A percentile compares a stretch with the other conserved stretches of the same genome.
Conservation (phyloP, 2,797 vertebrate species). For the Pagetopsis macropterus region DNA sequence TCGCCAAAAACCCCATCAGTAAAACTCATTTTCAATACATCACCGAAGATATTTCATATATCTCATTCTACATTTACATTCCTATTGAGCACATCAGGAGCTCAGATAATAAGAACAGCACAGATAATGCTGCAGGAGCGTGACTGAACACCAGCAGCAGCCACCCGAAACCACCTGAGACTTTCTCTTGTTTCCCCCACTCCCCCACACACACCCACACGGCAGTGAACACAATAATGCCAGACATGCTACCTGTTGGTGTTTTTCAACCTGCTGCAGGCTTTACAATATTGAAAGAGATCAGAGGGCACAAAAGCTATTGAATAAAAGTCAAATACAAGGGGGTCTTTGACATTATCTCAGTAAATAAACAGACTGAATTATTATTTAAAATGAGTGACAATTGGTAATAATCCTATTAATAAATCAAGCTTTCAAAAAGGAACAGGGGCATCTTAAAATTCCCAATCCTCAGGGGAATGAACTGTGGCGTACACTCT, state of each 20-base stretch:
- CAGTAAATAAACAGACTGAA: background rate
- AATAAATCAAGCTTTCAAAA: background rate
- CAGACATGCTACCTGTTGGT: slow-evolving; percentile 53
- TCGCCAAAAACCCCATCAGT: background rate
- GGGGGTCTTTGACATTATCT: background rate
- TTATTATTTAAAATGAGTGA: background rate
- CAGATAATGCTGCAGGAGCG: background rate
- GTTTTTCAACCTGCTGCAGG: slow-evolving; percentile 22
- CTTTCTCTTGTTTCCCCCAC: background rate
- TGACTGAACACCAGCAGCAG: slow-evolving; percentile 24
- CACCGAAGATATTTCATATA: background rate
- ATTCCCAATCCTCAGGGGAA: background rate
- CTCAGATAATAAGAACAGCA: background rate
- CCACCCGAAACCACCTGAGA: slow-evolving; percentile 49
- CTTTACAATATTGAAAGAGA: slow-evolving; percentile 1
- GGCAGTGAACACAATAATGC: slow-evolving; percentile 3
- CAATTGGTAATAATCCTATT: background rate
- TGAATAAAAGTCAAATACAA: background rate
- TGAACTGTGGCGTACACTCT: background rate
- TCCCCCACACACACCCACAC: background rate
- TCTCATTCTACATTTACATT: background rate
- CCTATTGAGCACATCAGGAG: background rate
- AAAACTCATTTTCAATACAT: background rate
- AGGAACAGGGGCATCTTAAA: background rate
- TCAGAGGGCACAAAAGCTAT: background rate